phyloP scores from a whole-genome alignment of 53 echinoderm and acorn worm species.

The Holothuria leucospilota region DNA sequence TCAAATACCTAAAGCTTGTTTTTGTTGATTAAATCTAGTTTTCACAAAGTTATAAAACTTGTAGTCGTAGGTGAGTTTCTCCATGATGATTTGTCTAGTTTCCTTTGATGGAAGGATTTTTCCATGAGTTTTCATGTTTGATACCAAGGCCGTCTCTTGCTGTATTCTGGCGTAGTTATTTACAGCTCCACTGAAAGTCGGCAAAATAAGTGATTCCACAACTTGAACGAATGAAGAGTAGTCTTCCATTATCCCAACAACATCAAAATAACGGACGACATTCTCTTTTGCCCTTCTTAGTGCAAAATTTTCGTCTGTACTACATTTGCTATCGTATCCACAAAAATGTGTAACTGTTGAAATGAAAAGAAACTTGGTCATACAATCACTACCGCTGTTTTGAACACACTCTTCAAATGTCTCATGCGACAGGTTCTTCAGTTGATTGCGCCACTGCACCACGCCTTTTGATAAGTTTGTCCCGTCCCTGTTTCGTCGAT shows the following conservation, averaged over 20 bases:
- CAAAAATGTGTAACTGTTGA: slow-evolving; percentile 34
- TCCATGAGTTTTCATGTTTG: slow-evolving; percentile 23
- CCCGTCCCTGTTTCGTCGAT: not conserved
- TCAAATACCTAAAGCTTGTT: not conserved
- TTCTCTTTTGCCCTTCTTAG: slow-evolving; percentile 4
- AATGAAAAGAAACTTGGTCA: not conserved
- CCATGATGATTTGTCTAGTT: not conserved
- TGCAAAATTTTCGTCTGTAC: not conserved
- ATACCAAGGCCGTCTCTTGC: not conserved
- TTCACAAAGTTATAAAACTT: slow-evolving; percentile 35
- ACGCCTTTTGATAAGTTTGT: not conserved
- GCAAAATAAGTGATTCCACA: not conserved
- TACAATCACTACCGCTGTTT: not conserved
- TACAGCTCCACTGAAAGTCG: not conserved
- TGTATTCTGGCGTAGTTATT: not conserved
- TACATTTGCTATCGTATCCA: not conserved
- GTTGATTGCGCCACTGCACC: slow-evolving; percentile 2
- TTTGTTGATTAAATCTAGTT: slow-evolving; percentile 3
- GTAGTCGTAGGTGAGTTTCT: slow-evolving; percentile 1
- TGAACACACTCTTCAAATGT: slow-evolving; percentile 29
- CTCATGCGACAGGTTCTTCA: not conserved
- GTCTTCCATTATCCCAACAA: slow-evolving; percentile 28
- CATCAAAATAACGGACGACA: slow-evolving; percentile 20
- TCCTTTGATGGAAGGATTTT: slow-evolving; percentile 7
- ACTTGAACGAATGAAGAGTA: slow-evolving; percentile 15